Evolutionary conservation across 2,797 vertebrate genomes (phyloP).

Genomic region (Linurgus olivaceus): DNA sequence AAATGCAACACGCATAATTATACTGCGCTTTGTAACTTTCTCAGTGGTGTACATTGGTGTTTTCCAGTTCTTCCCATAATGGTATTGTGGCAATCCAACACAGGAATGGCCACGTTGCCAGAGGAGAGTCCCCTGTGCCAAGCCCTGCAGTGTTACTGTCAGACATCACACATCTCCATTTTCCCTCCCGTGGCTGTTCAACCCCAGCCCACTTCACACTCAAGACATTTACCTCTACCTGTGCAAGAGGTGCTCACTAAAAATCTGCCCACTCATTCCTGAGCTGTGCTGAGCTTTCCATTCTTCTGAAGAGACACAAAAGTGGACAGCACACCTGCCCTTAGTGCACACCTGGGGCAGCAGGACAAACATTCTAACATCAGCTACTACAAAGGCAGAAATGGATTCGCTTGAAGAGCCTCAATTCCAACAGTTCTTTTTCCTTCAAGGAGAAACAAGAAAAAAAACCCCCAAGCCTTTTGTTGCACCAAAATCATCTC

Average conservation of each 20-base stretch:
- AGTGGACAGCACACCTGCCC: neutral
- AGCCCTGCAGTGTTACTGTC: neutral
- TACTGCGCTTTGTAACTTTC: neutral
- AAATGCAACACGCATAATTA: neutral
- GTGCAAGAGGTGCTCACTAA: neutral
- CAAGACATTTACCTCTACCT: neutral
- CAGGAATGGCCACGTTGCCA: neutral
- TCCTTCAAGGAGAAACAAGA: conserved; percentile 63
- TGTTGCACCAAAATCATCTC: conserved; percentile 73
- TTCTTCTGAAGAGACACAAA: neutral
- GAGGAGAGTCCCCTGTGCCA: neutral
- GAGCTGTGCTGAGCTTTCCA: neutral
- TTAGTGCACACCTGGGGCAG: neutral
- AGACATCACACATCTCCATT: rapidly evolving
- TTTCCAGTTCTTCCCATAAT: neutral
- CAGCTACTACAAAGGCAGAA: conserved; percentile 41
- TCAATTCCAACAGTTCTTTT: conserved; percentile 52
- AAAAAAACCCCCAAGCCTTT: conserved; percentile 27
- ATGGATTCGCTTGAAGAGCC: conserved; percentile 55
- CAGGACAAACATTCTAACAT: neutral
- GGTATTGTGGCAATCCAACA: neutral
- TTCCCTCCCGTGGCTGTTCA: neutral
- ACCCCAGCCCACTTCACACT: rapidly evolving
- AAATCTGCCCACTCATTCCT: neutral
- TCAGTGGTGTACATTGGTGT: neutral